Percentiles rank a stretch among this genome's conserved stretches.
Evolutionary conservation across 2,113 vertebrate genomes (phyloP).

Genomic region (Phocoena sinus): DNA sequence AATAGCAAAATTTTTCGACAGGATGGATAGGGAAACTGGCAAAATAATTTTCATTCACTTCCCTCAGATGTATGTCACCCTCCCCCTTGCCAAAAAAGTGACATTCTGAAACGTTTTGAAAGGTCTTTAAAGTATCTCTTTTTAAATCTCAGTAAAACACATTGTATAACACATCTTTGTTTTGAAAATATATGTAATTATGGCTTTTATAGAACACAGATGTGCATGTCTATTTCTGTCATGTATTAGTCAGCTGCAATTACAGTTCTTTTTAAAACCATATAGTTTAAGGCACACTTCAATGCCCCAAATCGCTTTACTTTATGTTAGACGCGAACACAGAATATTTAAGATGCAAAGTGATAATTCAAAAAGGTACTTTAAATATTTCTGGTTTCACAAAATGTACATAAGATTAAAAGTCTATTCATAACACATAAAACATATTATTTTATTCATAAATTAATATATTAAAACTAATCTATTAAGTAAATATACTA

Average conservation of each 20-base stretch:
- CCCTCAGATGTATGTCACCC: neutral
- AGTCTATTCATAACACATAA: neutral
- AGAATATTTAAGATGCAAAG: conserved; percentile 2
- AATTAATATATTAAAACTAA: neutral
- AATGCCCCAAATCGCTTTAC: neutral
- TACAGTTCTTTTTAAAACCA: conserved; percentile 70
- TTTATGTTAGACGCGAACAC: neutral
- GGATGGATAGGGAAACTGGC: neutral
- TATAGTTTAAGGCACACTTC: conserved; percentile 57
- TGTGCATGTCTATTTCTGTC: conserved; percentile 70
- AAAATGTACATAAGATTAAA: neutral
- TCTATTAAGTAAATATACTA: neutral
- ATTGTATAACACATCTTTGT: conserved; percentile 65
- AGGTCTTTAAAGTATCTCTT: neutral
- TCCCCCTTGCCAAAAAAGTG: neutral
- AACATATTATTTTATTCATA: neutral
- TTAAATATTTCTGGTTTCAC: neutral
- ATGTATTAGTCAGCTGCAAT: conserved; percentile 72
- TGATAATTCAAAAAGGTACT: neutral
- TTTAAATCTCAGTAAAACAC: conserved; percentile 38
- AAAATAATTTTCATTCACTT: conserved; percentile 33
- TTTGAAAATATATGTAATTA: conserved; percentile 70
- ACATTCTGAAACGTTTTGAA: conserved; percentile 45
- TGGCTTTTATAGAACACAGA: conserved; percentile 73
- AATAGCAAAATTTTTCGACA: neutral